These are phyloP conservation scores for Acrobasis suavella DNA, from an alignment of 2,888 invertebrate species.

Conservation along the genomic window DNA sequence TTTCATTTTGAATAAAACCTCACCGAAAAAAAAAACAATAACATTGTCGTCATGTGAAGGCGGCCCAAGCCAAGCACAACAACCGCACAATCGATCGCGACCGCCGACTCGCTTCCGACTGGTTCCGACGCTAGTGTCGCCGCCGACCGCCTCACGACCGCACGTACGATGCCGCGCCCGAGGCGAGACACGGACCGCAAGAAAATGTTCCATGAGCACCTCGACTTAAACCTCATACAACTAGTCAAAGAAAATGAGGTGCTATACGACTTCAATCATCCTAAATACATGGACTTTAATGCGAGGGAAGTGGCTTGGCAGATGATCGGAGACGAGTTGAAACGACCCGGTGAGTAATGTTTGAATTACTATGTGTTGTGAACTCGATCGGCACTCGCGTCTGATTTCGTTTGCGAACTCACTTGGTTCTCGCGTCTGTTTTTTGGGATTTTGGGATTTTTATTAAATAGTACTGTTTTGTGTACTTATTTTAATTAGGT, in stretches of 20 bases:
- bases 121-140: slow-evolving; percentile 16
- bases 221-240: slow-evolving; percentile 60
- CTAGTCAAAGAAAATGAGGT: slow-evolving; percentile 62
- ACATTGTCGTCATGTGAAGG: neutral
- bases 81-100: slow-evolving; percentile 18
- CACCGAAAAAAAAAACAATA: no score
- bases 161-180: slow-evolving; percentile 16
- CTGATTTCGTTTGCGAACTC: slow-evolving; percentile 24
- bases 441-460: slow-evolving; percentile 5
- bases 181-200: neutral
- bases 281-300: slow-evolving; percentile 71
- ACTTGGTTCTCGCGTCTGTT: no score
- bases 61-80: neutral
- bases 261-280: slow-evolving; percentile 63
- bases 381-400: slow-evolving; percentile 21
- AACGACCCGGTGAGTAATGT: slow-evolving; percentile 61
- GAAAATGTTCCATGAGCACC: slow-evolving; percentile 55
- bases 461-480: neutral
- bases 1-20: no score
- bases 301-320: slow-evolving; percentile 74
- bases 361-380: slow-evolving; percentile 21
- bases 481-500: slow-evolving; percentile 16
- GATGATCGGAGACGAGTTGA: slow-evolving; percentile 70
- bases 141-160: slow-evolving; percentile 14
- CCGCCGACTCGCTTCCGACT: slow-evolving; percentile 14